phyloP scores from a whole-genome alignment of 2,888 invertebrate species.

The Ophioninae sp. region DNA sequence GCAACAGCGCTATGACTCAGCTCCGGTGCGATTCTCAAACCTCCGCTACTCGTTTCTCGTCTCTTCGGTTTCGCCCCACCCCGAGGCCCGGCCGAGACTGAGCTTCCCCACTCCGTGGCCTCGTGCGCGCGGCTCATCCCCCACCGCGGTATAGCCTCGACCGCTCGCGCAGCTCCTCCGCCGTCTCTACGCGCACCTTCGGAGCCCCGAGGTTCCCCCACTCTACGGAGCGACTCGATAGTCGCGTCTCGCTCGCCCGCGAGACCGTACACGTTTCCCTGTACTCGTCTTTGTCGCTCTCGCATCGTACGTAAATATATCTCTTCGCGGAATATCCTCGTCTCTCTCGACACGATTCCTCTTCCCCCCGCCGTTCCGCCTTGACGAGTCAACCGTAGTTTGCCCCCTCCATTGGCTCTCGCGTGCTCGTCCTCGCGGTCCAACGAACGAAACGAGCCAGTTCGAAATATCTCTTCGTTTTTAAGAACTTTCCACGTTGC shows the following conservation, averaged over 20 bases:
- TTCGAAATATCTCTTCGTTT: too few relatives aligned
- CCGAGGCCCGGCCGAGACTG: conserved; percentile 62
- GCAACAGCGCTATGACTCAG: conserved; percentile 81
- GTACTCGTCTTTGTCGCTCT: conserved; percentile 40
- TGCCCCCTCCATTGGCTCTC: conserved; percentile 2
- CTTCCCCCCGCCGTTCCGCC: too few relatives aligned
- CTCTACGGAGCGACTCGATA: conserved; percentile 55
- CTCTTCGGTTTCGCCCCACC: conserved; percentile 61
- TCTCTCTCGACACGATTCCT: too few relatives aligned
- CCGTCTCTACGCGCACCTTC: conserved; percentile 25
- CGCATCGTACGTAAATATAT: neutral
- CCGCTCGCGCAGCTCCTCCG: conserved; percentile 63
- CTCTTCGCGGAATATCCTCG: too few relatives aligned
- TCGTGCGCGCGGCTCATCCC: too few relatives aligned
- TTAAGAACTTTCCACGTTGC: neutral
- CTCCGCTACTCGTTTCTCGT: conserved; percentile 53
- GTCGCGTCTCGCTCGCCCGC: conserved; percentile 50
- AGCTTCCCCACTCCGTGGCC: conserved; percentile 65
- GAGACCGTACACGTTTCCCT: conserved; percentile 7
- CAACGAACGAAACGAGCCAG: conserved; percentile 17
- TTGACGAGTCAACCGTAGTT: too few relatives aligned
- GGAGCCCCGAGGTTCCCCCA: conserved; percentile 44
- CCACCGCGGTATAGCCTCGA: too few relatives aligned
- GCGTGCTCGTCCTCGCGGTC: conserved; percentile 3
- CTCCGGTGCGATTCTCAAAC: conserved; percentile 72